Evolutionary conservation across 2,797 vertebrate genomes (phyloP), one percentile per base, ranked within the genome.

Genomic region (Esox masquinongy): DNA sequence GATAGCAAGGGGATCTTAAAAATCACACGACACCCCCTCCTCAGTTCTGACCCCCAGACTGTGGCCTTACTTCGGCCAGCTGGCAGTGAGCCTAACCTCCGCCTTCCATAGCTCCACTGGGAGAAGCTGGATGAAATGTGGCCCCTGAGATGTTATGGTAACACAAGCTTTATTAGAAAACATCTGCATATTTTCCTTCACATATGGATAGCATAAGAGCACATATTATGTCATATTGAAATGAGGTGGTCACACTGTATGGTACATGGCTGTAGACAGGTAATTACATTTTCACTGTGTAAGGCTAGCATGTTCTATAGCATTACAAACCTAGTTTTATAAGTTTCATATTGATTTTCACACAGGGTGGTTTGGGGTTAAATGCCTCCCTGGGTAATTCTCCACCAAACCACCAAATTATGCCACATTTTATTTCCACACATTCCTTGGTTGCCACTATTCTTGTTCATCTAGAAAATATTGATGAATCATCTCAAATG

Each of bases 101-200:
- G 36, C 47, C 29, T 73, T 17, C 39, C 66, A 66, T 24, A 69
- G n/a, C 43, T 61, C 73, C 47, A 39, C 77, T 69, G 59, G 61
- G 51, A 79, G 74, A 78, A 84, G 81, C 80, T 76, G 78, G 50
- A 73, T 64, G 59, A 79, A 81, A 81, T 66, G 49, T 73, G 64
- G 63, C 79, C 72, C 74, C 68, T 79, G 81, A 80, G 84, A 82
- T 22, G 19, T 56, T 56, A 56, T 22, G 53, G 56, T 72, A 80
- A 78, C 77, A 78, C 29, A 82, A 80, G 47, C 75, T 75, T 71
- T 72, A 66, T 77, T 72, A 80, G 43, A 39, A 77, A 80, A 34
- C 39, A 68, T 80, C 19, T 29, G 74, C 82, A 49, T 75, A 56
- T 1, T 64, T 80, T 22, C 17, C 53, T 19, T 26, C 43, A 76